Base-by-base conservation (phyloP, 1,140 invertebrate genomes). In the Brachystomella parvula region DNA sequence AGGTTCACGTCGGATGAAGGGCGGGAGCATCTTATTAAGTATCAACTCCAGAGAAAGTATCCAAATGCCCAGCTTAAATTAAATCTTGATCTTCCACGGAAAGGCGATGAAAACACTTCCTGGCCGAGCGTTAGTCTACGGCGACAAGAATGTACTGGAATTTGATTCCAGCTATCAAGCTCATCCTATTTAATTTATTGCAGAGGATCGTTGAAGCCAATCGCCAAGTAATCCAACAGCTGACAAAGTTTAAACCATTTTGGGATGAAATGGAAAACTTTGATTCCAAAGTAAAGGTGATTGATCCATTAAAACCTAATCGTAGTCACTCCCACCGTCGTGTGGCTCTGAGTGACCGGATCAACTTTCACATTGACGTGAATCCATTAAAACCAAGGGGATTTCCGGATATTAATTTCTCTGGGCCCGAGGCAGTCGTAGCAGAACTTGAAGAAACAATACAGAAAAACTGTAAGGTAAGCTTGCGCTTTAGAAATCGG, bases 201-300 rank as follows among this genome's bases (percentile, higher is more conserved):
- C 31, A 70, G 68, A 39, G 30, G 35, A 64, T 70, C 0, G 21
- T 3, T 9, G 64, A 66, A 33, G 61, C 61, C 19, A 31, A 60
- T 56, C 31, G 47, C 24, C 33, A 60, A 17, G 65, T 70, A 44
- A 28, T n/a, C 6, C 24, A 31, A 2, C 24, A 59, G 29, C 12
- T 70, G 9, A 61, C 53, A 49, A 66, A 49, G 26, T 66, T 26
- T 24, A 30, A 33, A 17, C 1, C 12, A 17, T 66, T 70, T 56
- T 70, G 68, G 68, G 19, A 31, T n/a, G 64, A 70, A 58, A 66
- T 70, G 53, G 68, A 70, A 12, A 30, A 61, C 21, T 30, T 70
- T 3, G 64, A 70, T 57, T 26, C 17, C 19, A 62, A 44, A 17
- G 30, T 62, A 33, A 35, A 35, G 47, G 68, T 70, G 19, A 47